Conservation (phyloP, 1,140 invertebrate species). For the Neodiprion virginianus region DNA sequence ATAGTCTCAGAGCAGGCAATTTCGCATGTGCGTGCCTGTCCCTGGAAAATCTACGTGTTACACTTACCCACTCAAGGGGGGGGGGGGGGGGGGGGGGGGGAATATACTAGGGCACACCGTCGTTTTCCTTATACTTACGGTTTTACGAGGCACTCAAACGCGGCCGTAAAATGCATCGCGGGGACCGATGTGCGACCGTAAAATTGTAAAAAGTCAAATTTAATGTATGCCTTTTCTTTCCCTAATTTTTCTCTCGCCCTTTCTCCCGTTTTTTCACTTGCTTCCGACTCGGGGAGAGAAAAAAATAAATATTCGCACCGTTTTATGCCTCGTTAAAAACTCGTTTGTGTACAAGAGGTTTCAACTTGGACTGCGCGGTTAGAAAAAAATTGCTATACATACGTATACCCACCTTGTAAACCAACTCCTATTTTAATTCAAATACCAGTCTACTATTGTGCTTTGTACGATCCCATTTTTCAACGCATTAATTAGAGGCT, state of each 20-base stretch:
- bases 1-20: too few relatives aligned
- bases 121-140: neutral
- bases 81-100: too few relatives aligned
- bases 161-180: neutral
- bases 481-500: neutral
- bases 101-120: neutral
- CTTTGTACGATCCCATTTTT: too few relatives aligned
- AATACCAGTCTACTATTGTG: too few relatives aligned
- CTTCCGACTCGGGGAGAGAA: neutral
- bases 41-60: too few relatives aligned
- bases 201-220: neutral
- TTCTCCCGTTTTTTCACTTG: neutral
- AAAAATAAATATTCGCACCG: neutral
- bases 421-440: too few relatives aligned
- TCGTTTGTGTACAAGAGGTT: neutral
- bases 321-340: neutral
- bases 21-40: too few relatives aligned
- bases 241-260: neutral
- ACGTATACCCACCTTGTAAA: too few relatives aligned
- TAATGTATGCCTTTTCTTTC: neutral
- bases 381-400: too few relatives aligned
- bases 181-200: neutral
- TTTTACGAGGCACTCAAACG: conserved; percentile 2
- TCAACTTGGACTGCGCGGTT: too few relatives aligned
- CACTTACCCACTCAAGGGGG: too few relatives aligned